Conservation (phyloP, 2,888 invertebrate genomes). For the Brachypterus glaber region DNA sequence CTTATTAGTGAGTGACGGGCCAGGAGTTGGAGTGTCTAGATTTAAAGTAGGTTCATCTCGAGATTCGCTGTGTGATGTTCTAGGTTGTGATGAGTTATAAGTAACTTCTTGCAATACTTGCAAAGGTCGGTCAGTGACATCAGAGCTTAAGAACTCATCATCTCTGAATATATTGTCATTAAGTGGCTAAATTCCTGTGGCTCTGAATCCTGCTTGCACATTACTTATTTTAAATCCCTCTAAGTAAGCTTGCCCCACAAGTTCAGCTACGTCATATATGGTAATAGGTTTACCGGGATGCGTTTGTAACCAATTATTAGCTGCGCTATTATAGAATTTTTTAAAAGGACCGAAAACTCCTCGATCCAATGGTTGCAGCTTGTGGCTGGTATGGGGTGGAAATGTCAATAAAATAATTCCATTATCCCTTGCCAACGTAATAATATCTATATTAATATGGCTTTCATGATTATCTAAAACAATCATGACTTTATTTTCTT, state of each 20-base stretch:
- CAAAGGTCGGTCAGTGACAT: conserved; percentile 1
- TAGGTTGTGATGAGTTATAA: background rate
- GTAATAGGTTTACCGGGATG: conserved; percentile 4
- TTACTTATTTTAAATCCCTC: conserved; percentile 3
- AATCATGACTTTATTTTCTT: background rate
- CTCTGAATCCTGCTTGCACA: background rate
- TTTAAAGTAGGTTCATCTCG: background rate
- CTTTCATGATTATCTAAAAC: conserved; percentile 2
- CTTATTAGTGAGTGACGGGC: background rate
- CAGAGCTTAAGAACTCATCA: background rate
- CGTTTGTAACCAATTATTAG: background rate
- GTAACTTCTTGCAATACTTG: background rate
- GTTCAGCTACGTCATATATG: conserved; percentile 6
- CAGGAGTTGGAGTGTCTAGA: background rate
- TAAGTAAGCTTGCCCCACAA: conserved; percentile 1
- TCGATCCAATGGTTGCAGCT: conserved; percentile 5
- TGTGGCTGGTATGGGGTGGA: conserved; percentile 4
- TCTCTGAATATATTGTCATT: conserved; percentile 2
- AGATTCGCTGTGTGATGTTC: background rate
- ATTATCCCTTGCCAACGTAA: conserved; percentile 2
- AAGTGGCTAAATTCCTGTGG: conserved; percentile 3
- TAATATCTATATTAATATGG: conserved; percentile 1
- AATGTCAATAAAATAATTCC: conserved; percentile 6
- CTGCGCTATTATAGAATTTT: conserved; percentile 2
- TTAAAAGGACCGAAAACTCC: conserved; percentile 6